phyloP scores from a whole-genome alignment of 2,797 vertebrate species.

The Crypturellus tataupa region DNA sequence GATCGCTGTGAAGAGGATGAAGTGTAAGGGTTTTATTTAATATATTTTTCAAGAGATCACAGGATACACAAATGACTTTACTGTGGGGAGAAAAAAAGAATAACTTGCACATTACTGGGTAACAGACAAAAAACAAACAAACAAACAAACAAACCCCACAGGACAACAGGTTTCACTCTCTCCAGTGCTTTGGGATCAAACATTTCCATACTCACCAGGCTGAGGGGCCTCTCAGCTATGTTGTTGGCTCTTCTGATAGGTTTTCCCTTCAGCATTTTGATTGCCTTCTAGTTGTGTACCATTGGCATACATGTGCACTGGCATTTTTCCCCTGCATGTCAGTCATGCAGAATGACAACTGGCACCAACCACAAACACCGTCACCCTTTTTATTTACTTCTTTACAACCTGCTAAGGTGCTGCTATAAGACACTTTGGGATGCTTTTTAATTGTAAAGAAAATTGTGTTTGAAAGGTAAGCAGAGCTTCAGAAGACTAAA shows the following conservation, averaged over 20 bases:
- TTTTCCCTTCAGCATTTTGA: neutral
- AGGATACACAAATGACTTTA: neutral
- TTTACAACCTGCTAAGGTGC: neutral
- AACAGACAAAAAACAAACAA: neutral
- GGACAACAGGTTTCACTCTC: neutral
- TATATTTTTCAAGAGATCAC: neutral
- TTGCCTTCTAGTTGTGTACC: neutral
- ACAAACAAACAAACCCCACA: neutral
- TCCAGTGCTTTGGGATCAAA: neutral
- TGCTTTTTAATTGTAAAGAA: neutral
- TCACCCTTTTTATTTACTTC: neutral
- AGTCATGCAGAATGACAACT: neutral
- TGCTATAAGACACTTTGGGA: neutral
- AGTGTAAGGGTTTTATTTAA: neutral
- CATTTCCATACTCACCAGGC: neutral
- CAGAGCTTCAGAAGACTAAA: neutral
- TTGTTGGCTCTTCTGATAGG: neutral
- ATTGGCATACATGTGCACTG: neutral
- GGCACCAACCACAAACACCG: neutral
- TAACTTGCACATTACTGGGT: neutral
- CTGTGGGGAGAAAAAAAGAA: neutral
- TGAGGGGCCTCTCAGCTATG: neutral
- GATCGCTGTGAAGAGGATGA: neutral
- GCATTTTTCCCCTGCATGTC: neutral
- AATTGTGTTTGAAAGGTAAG: neutral